Percentiles rank a stretch among this genome's conserved stretches.
Conservation (phyloP, 2,888 invertebrate genomes). For the Calameuta pallipes region DNA sequence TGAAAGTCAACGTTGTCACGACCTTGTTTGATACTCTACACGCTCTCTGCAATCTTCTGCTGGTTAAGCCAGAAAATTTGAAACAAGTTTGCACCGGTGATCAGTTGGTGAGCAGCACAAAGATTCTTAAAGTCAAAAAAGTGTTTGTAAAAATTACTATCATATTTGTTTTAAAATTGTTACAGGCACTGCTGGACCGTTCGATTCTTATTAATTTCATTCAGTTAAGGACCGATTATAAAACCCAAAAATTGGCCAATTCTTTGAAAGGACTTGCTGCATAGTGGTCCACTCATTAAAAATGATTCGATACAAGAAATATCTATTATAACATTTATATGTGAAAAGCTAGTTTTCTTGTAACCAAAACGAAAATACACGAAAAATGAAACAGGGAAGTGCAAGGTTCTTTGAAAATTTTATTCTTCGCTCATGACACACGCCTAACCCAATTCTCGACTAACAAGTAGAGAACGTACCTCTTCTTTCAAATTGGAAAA, state of each 20-base stretch:
- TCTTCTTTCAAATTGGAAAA: no score
- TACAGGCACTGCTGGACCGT: slow-evolving; percentile 89
- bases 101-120: slow-evolving; percentile 78
- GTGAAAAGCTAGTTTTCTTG: not conserved
- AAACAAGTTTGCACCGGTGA: slow-evolving; percentile 95
- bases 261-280: slow-evolving; percentile 65
- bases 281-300: slow-evolving; percentile 28
- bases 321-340: not conserved
- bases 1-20: slow-evolving; percentile 81
- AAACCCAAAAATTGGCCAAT: slow-evolving; percentile 83
- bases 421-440: no score
- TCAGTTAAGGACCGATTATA: slow-evolving; percentile 93
- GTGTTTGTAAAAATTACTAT: not conserved
- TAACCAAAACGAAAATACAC: not conserved
- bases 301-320: not conserved
- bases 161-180: slow-evolving; percentile 53
- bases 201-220: slow-evolving; percentile 92
- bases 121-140: slow-evolving; percentile 16
- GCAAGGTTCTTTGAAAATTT: no score
- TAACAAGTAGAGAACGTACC: no score
- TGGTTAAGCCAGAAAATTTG: slow-evolving; percentile 96
- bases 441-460: no score
- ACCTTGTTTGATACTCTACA: slow-evolving; percentile 96
- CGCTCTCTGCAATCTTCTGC: slow-evolving; percentile 93
- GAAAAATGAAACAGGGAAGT: not conserved